A percentile compares a stretch with the other conserved stretches of the same genome.
phyloP scores from a whole-genome alignment of 2,797 vertebrate genomes.

The Falco berigora region DNA sequence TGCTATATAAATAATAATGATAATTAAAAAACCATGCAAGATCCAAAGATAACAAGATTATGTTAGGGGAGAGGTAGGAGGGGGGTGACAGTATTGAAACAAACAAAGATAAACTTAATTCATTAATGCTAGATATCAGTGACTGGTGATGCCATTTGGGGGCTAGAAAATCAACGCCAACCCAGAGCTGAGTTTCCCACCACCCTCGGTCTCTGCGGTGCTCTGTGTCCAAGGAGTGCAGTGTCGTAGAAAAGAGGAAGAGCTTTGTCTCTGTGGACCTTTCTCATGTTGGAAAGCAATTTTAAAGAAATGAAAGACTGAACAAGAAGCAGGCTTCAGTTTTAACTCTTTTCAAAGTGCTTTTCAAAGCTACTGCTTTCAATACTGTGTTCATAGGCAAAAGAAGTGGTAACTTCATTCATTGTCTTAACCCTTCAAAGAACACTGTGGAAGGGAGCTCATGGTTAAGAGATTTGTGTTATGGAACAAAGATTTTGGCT shows the following conservation, averaged over 20 bases:
- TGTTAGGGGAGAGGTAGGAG: neutral
- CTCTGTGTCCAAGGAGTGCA: accelerated
- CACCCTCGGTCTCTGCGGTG: too few species aligned
- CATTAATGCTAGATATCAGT: accelerated
- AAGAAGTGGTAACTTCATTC: neutral
- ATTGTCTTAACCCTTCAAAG: too few species aligned
- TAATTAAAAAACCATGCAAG: slow-evolving; percentile 2
- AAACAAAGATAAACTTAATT: neutral
- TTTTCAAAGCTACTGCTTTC: neutral
- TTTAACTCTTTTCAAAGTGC: accelerated
- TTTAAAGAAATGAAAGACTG: neutral
- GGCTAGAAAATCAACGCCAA: neutral
- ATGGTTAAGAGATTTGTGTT: neutral
- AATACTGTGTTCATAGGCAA: accelerated
- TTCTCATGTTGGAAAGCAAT: accelerated
- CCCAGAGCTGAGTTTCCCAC: too few species aligned
- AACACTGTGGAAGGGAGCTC: neutral
- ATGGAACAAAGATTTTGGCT: neutral
- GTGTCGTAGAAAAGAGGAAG: neutral
- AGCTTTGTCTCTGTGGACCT: neutral
- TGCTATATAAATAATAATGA: slow-evolving; percentile 36
- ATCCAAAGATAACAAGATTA: neutral
- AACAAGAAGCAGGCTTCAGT: neutral
- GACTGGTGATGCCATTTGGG: neutral
- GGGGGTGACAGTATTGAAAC: neutral